Evolutionary conservation across 2,113 vertebrate species (phyloP), one percentile per base, ranked within the genome.

Genomic region (Atherinomorus stipes): DNA sequence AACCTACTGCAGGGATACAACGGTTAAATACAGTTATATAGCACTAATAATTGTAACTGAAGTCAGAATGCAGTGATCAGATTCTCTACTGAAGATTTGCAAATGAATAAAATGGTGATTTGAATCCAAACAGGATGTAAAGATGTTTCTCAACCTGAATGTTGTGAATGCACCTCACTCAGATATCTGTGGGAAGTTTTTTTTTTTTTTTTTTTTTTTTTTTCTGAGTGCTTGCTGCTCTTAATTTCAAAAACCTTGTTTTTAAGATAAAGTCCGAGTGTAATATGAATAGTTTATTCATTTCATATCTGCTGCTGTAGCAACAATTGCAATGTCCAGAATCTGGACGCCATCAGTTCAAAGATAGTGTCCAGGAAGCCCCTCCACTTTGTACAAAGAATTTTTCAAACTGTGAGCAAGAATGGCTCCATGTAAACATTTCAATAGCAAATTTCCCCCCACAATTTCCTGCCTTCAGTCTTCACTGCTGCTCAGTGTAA

Each of bases 381-480:
- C 12, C 9, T 70, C 34, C 52, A 67, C 47, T 81, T 44, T 52
- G 23, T 52, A 4, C 58, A 37, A 34, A 34, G 63, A 31, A 45
- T 66, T 74, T 61, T 31, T 73, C 37, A 37, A 58, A 31, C 49
- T 26, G 45, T 21, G 49, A 66, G 51, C 26, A 54, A 60, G 74
- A 85, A 59, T 52, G 60, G 22, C 23, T 1, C 19, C 7, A 18
- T 4, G 16, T 83, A 86, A 88, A 91, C 47, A 78, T 53, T 77
- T 69, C 42, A 12, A 37, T n/a, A 64, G 63, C 38, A 53, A 54
- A 75, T 84, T 78, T 85, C 78, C 82, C 82, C 71, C 15, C 52
- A 28, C 50, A 58, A 74, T 84, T 80, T 89, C 84, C 76, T 81
- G 37, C 22, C 18, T 15, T 61, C 51, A 0, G 26, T 71, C 50